These are phyloP conservation scores for Spondyliosoma cantharus DNA, from an alignment of 2,797 vertebrate species.

Conservation along the genomic window DNA sequence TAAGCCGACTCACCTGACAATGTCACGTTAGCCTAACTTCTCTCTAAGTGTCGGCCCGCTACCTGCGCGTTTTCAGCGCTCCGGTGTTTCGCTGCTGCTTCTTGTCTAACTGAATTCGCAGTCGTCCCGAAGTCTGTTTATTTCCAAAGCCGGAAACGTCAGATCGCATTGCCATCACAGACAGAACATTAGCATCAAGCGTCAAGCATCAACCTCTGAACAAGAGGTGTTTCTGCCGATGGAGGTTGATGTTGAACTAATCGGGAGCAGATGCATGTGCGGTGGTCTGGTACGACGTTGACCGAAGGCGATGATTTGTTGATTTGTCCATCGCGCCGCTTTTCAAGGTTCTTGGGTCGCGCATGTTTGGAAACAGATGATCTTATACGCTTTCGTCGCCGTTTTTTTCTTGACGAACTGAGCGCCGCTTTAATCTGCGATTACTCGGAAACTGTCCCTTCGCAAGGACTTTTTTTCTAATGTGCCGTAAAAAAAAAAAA, in stretches of 20 bases:
- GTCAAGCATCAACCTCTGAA: not conserved
- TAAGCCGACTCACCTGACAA: not conserved
- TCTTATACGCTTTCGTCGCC: not conserved
- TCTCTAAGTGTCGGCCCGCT: no score
- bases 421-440: not conserved
- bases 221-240: not conserved
- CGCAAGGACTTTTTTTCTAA: conserved; percentile 11
- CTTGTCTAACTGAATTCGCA: no score
- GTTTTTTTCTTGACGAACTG: not conserved
- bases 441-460: conserved; percentile 20
- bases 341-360: not conserved
- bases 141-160: not conserved
- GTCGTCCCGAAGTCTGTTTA: no score
- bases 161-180: not conserved
- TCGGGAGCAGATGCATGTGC: not conserved
- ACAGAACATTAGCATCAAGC: not conserved
- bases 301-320: not conserved
- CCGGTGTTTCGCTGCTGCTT: not conserved
- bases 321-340: not conserved
- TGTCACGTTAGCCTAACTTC: no score
- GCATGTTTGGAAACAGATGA: not conserved
- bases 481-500: conserved; percentile 29
- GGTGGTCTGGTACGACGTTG: not conserved
- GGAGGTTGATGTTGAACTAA: not conserved
- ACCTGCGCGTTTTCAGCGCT: no score